phyloP scores from a whole-genome alignment of 2,888 invertebrate genomes.

The Crossocerus cetratus region DNA sequence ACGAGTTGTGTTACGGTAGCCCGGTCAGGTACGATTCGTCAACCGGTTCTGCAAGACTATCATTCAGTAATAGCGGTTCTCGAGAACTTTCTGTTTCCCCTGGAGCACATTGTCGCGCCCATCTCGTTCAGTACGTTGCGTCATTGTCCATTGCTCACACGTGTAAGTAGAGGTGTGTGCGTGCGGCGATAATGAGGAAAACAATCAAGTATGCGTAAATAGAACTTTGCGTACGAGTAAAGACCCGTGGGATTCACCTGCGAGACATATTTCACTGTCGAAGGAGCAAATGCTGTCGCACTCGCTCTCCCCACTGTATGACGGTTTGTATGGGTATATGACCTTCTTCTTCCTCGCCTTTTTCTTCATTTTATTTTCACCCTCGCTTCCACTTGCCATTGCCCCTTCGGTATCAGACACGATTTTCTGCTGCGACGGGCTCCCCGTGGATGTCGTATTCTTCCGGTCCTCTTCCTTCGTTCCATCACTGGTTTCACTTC shows the following conservation, averaged over 20 bases:
- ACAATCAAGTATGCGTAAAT: background rate
- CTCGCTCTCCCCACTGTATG: constrained; percentile 26
- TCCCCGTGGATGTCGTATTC: background rate
- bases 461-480: background rate
- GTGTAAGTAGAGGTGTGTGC: background rate
- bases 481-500: background rate
- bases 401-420: background rate
- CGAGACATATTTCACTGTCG: constrained; percentile 60
- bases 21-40: background rate
- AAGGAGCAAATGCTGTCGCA: constrained; percentile 63
- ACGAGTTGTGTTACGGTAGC: background rate
- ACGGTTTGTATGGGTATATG: background rate
- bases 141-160: background rate
- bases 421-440: background rate
- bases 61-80: background rate
- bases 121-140: background rate
- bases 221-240: background rate
- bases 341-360: constrained; percentile 6
- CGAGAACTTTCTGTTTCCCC: constrained; percentile 1
- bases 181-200: background rate
- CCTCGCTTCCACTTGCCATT: constrained; percentile 3
- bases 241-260: constrained; percentile 49
- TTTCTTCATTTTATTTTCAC: background rate
- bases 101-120: background rate
- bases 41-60: constrained; percentile 4